These are phyloP conservation scores for Heliconius melpomene DNA, from an alignment of 1,140 invertebrate species.

Conservation along the genomic window DNA sequence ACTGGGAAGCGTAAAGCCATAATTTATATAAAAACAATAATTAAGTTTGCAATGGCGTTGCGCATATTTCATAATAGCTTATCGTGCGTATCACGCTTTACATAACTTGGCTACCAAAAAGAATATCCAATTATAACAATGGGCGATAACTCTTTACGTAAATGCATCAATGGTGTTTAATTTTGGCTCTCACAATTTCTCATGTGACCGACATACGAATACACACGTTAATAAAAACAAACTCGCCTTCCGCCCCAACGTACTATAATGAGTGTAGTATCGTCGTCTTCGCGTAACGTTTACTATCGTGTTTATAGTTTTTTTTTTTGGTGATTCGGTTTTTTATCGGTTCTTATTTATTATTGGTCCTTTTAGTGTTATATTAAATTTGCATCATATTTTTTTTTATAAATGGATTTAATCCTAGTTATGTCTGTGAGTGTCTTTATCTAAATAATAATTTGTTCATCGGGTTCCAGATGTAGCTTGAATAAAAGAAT, in stretches of 20 bases:
- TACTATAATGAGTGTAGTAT: background rate
- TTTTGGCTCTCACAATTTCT: constrained; percentile 42
- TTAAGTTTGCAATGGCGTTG: too few relatives aligned
- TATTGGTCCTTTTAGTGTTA: too few relatives aligned
- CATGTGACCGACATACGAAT: constrained; percentile 27
- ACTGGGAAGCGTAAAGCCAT: too few relatives aligned
- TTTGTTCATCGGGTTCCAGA: too few relatives aligned
- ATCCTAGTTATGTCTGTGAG: too few relatives aligned
- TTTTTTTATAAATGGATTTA: too few relatives aligned
- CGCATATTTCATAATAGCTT: background rate
- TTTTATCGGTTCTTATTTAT: too few relatives aligned
- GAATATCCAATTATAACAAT: constrained; percentile 45
- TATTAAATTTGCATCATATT: too few relatives aligned
- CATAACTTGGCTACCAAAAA: constrained; percentile 27
- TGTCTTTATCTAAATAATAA: too few relatives aligned
- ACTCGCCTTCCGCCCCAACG: background rate
- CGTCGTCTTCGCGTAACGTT: background rate
- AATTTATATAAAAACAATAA: too few relatives aligned
- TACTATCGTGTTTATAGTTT: constrained; percentile 3
- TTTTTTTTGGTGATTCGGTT: background rate
- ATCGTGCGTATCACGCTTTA: background rate
- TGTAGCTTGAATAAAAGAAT: too few relatives aligned
- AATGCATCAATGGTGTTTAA: constrained; percentile 45
- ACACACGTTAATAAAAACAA: constrained; percentile 8
- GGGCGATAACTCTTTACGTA: constrained; percentile 46